Evolutionary conservation across 2,797 vertebrate genomes (phyloP).

Genomic region (Peromyscus aztecus): DNA sequence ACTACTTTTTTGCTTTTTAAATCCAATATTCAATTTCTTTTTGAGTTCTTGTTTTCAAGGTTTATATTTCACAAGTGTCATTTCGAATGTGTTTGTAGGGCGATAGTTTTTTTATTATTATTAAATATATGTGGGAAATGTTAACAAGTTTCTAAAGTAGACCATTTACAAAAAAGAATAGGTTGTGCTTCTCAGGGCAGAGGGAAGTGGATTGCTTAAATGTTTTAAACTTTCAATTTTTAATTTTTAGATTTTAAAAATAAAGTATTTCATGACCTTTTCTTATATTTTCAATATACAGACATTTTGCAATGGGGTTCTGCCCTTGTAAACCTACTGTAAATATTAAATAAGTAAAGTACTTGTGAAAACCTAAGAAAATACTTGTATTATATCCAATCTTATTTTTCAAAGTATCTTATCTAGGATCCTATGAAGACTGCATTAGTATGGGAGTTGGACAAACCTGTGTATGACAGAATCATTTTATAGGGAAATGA

Average conservation of each 20-base stretch:
- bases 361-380: neutral
- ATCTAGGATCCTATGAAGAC: neutral
- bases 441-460: neutral
- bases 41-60: neutral
- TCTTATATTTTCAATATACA: neutral
- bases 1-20: neutral
- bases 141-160: neutral
- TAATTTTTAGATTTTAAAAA: neutral
- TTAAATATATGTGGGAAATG: neutral
- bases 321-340: neutral
- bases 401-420: neutral
- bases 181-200: neutral
- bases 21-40: neutral
- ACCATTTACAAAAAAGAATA: neutral
- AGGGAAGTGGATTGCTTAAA: rapidly evolving
- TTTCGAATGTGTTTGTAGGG: neutral
- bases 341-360: neutral
- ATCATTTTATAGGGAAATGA: neutral
- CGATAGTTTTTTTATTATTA: neutral
- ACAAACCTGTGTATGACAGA: neutral
- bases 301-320: neutral
- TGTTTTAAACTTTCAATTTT: neutral
- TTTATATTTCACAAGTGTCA: neutral
- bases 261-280: neutral
- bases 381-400: neutral